Conservation (phyloP, 2,797 vertebrate species). For the Arnoldichthys spilopterus region DNA sequence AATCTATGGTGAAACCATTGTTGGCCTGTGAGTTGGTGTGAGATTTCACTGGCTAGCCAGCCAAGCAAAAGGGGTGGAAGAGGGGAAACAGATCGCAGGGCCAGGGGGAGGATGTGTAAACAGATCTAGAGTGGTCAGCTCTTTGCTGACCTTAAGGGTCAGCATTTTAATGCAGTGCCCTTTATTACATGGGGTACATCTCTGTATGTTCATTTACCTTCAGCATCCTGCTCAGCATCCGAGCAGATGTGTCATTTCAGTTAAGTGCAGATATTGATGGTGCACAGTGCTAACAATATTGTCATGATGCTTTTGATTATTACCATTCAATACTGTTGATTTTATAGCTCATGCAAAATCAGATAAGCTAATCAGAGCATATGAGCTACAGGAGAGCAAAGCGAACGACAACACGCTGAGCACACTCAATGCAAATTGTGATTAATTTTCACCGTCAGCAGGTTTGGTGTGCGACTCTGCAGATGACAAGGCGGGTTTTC, state of each 20-base stretch:
- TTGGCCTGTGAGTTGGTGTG: slow-evolving; percentile 61
- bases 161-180: slow-evolving; percentile 66
- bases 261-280: no score
- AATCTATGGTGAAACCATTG: slow-evolving; percentile 50
- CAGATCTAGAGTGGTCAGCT: slow-evolving; percentile 76
- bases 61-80: slow-evolving; percentile 48
- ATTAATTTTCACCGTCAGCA: slow-evolving; percentile 7
- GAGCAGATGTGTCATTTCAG: background rate
- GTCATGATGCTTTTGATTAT: background rate
- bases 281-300: background rate
- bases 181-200: background rate
- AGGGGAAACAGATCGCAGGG: slow-evolving; percentile 58
- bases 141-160: slow-evolving; percentile 76
- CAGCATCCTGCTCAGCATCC: background rate
- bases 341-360: background rate
- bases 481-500: slow-evolving; percentile 53
- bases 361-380: background rate
- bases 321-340: background rate
- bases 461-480: slow-evolving; percentile 51
- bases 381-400: background rate
- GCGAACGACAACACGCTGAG: slow-evolving; percentile 9
- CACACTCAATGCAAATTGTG: slow-evolving; percentile 26
- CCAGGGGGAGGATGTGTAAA: slow-evolving; percentile 72
- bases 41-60: slow-evolving; percentile 65
- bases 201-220: slow-evolving; percentile 4